Conservation (phyloP, 1,140 invertebrate genomes). For the Cylas formicarius region DNA sequence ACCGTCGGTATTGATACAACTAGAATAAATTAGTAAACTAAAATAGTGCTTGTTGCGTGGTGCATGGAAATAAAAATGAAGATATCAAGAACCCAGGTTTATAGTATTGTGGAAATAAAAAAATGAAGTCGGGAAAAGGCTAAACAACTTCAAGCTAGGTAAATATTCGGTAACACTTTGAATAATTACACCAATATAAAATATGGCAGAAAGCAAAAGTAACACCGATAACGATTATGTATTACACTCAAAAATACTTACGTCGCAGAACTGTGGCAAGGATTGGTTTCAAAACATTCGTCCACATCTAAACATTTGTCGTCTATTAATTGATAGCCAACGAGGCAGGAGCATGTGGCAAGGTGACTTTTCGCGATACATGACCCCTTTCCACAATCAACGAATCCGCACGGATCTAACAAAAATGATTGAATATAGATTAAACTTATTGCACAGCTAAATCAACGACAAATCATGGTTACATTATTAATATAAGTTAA, state of each 20-base stretch:
- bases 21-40: constrained; percentile 37
- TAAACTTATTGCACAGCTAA: background rate
- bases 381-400: constrained; percentile 65
- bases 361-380: constrained; percentile 64
- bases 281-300: constrained; percentile 64
- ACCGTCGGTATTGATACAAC: constrained; percentile 69
- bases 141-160: too few relatives aligned
- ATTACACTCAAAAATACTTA: constrained; percentile 12
- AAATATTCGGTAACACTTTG: too few relatives aligned
- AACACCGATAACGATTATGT: background rate
- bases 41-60: too few relatives aligned
- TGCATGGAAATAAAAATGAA: too few relatives aligned
- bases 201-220: constrained; percentile 10
- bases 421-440: constrained; percentile 14
- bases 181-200: too few relatives aligned
- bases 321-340: constrained; percentile 61
- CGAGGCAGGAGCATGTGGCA: constrained; percentile 63
- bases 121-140: too few relatives aligned
- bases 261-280: constrained; percentile 67
- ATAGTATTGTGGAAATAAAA: too few relatives aligned
- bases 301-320: constrained; percentile 72
- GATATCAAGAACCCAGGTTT: too few relatives aligned
- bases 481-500: too few relatives aligned
- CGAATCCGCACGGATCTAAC: constrained; percentile 66
- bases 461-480: too few relatives aligned